Base-by-base conservation (phyloP, 2,113 vertebrate genomes). In the Jacana jacana region DNA sequence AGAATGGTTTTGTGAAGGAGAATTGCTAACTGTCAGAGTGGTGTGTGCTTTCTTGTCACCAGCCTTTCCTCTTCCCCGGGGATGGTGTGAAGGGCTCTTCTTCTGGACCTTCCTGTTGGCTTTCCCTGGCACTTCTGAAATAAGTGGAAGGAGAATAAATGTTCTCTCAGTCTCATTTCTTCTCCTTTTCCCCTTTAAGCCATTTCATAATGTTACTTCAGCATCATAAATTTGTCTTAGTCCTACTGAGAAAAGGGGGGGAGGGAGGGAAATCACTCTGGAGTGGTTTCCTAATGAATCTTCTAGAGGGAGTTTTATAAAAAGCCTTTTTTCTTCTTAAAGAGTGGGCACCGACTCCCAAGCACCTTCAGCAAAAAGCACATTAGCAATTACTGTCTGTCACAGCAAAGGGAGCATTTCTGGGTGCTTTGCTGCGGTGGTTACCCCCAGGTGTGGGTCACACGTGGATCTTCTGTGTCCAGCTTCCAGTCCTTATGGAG, bases 381-480 rank as follows among this genome's bases (percentile, higher is more conserved):
- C 31, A 11, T 60, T 68, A 46, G 27, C n/a, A 40, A 2, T 48
- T 28, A 7, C 19, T 69, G 6, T 51, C 44, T 88, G 78, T 35
- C 24, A 17, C 40, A 61, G 82, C 33, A 37, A 7, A 66, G 64
- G 40, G 72, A 52, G 19, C 23, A 4, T 54, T 89, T 40, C 51
- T 66, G 46, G 60, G 39, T 0, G 0, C 84, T 68, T 17, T 61
- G 72, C 39, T 44, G 12, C 49, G 9, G 55, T 8, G 65, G 33
- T 40, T 30, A 20, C 40, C 40, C 33, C 58, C 0, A 0, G 10
- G 58, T 1, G 35, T 10, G 49, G 63, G 33, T 72, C 54, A 19
- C 0, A 0, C 4, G 0, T 52, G 51, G 51, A 24, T 6, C 10
- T n/a, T 63, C 52, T 35, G 60, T 58, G 28, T 71, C 73, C 63